Evolutionary conservation across 2,888 invertebrate genomes (phyloP).

Genomic region (Philonicus albiceps): DNA sequence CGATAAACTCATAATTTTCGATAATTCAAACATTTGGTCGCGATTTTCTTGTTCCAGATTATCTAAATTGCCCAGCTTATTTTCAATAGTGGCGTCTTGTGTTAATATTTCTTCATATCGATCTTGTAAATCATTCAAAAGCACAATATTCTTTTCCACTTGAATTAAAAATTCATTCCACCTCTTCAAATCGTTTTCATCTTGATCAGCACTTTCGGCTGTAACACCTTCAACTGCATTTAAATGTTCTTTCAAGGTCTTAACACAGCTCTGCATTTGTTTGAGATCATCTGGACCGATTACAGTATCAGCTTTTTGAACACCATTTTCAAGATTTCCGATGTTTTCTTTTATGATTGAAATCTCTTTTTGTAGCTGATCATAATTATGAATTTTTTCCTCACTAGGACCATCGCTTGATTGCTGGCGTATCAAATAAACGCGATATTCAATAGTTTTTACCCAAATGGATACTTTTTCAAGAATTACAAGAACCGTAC

Average conservation of each 20-base stretch:
- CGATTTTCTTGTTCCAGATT: conserved; percentile 73
- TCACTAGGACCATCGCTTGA: conserved; percentile 69
- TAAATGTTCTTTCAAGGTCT: conserved; percentile 72
- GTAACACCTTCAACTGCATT: conserved; percentile 75
- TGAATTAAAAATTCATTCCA: conserved; percentile 77
- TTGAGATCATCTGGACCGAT: conserved; percentile 63
- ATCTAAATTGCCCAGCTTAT: conserved; percentile 75
- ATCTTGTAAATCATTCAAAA: conserved; percentile 56
- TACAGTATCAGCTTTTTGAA: conserved; percentile 62
- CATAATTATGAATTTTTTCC: conserved; percentile 69
- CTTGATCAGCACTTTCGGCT: conserved; percentile 67
- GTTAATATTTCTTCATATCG: conserved; percentile 54
- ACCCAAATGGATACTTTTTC: conserved; percentile 85
- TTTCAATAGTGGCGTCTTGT: conserved; percentile 71
- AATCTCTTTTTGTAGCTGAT: conserved; percentile 72
- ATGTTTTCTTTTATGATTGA: conserved; percentile 73
- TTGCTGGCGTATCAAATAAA: conserved; percentile 70
- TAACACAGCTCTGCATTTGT: conserved; percentile 68
- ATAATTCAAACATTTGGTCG: conserved; percentile 69
- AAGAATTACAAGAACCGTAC: conserved; percentile 76
- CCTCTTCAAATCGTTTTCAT: conserved; percentile 70
- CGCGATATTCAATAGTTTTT: conserved; percentile 83
- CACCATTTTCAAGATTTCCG: conserved; percentile 68
- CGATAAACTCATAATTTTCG: conserved; percentile 70
- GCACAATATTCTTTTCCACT: conserved; percentile 64